Evolutionary conservation across 2,888 invertebrate species (phyloP), one percentile per base, ranked within the genome.

Genomic region (Coelogynopora nodosa): DNA sequence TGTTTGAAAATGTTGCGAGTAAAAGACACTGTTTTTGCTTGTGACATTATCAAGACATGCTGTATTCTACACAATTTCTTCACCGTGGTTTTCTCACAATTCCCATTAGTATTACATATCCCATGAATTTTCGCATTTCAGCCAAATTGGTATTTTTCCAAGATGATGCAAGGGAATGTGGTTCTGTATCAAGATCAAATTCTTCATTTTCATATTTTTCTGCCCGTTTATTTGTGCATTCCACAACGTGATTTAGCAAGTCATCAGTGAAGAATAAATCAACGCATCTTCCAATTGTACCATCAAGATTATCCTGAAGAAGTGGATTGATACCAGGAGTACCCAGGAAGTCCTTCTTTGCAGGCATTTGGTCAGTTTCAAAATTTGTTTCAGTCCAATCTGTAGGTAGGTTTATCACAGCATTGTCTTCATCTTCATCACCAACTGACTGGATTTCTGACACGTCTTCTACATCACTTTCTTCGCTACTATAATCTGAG

Each of bases 91-190:
- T 84, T 84, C 10, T 49, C 27, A 84, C 67, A 49, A 84, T 67
- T 31, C 84, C 84, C 67, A 31, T 31, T 84, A 67, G 67, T 26
- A 84, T 84, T 30, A 84, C n/a, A 26, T 26, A 27, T 26, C 31
- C 84, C 67, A 84, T 31, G 67, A 30, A 84, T 31, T 31, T 84
- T 67, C 67, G 31, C 27, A 84, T 84, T 84, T 84, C 30, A 84
- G 84, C 84, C 67, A 31, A 31, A 84, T 84, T 67, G 28, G 84
- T 84, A 31, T 84, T 49, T 26, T 84, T 30, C 84, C 84, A 84
- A 74, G 74, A 74, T 74, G 74, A 74, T 74, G 74, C 74, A 74
- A 74, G 74, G 74, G 74, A 74, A 74, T 74, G 74, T 74, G 74
- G 27, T 74, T 74, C 74, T 74, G 74, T 74, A 74, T 74, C 74